A percentile compares a stretch with the other conserved stretches of the same genome.
Conservation (phyloP, 2,888 invertebrate genomes). For the Volucella inflata region DNA sequence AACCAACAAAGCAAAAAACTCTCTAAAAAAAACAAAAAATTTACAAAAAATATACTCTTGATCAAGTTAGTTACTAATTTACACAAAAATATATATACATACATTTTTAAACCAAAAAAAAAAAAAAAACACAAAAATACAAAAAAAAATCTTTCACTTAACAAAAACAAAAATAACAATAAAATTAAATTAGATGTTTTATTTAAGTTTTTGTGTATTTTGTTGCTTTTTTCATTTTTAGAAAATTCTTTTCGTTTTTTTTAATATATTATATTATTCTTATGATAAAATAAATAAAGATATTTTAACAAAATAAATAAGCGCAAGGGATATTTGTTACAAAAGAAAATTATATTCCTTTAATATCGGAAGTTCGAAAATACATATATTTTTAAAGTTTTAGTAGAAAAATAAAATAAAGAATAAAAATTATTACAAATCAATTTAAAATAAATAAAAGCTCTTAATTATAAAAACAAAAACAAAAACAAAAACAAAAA, state of each 20-base stretch:
- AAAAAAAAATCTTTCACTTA: slow-evolving; percentile 55
- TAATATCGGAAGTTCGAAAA: slow-evolving; percentile 12
- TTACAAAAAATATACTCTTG: slow-evolving; percentile 75
- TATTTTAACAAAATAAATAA: slow-evolving; percentile 39
- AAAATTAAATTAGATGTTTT: slow-evolving; percentile 45
- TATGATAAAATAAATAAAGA: slow-evolving; percentile 29
- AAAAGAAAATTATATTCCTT: slow-evolving; percentile 35
- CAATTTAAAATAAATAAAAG: slow-evolving; percentile 37
- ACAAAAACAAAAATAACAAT: slow-evolving; percentile 44
- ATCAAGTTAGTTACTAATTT: slow-evolving; percentile 75
- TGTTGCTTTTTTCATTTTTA: slow-evolving; percentile 14
- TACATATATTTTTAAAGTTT: slow-evolving; percentile 9
- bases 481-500: too few species aligned
- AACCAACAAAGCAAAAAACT: slow-evolving; percentile 44
- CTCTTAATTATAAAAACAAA: too few species aligned
- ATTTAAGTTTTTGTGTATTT: slow-evolving; percentile 23
- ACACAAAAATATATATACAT: slow-evolving; percentile 72
- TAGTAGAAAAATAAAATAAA: slow-evolving; percentile 37
- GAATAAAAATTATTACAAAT: slow-evolving; percentile 23
- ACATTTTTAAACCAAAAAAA: slow-evolving; percentile 61
- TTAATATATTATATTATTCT: slow-evolving; percentile 26
- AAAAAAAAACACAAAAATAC: too few species aligned
- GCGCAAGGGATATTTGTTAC: slow-evolving; percentile 70
- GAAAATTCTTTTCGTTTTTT: slow-evolving; percentile 8
- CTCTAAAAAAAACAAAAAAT: slow-evolving; percentile 68